phyloP scores from a whole-genome alignment of 2,113 vertebrate genomes.

The Chloebia gouldiae region DNA sequence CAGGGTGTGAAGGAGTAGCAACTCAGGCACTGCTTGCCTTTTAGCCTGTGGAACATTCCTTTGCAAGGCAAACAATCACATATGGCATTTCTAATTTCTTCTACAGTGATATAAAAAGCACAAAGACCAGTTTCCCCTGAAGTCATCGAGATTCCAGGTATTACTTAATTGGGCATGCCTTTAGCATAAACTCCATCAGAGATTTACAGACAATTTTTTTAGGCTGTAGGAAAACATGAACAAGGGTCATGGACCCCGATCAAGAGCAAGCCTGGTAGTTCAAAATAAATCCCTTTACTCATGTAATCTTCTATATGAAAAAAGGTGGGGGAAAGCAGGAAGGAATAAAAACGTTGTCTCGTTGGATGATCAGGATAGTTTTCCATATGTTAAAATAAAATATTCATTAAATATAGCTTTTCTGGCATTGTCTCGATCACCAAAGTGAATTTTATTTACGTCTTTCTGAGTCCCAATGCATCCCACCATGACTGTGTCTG shows the following conservation, averaged over 20 bases:
- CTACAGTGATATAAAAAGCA: background rate
- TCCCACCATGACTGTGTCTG: background rate
- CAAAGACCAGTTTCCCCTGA: background rate
- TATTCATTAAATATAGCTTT: constrained; percentile 51
- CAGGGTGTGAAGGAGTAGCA: background rate
- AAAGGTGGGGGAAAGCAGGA: background rate
- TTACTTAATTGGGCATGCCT: background rate
- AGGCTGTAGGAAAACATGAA: background rate
- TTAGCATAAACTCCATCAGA: background rate
- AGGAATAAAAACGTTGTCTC: background rate
- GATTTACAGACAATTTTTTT: background rate
- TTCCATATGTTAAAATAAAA: constrained; percentile 60
- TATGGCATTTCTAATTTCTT: background rate
- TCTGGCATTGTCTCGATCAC: background rate
- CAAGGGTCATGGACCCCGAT: background rate
- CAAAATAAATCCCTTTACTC: constrained; percentile 9
- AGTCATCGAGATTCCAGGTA: background rate
- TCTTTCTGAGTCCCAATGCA: background rate
- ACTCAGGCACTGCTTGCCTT: background rate
- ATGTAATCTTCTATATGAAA: background rate
- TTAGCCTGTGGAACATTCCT: background rate
- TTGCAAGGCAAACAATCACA: background rate
- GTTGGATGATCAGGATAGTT: background rate
- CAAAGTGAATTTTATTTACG: background rate
- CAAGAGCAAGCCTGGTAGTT: background rate